phyloP scores from a whole-genome alignment of 2,888 invertebrate genomes.

The Ormyrus labotus region DNA sequence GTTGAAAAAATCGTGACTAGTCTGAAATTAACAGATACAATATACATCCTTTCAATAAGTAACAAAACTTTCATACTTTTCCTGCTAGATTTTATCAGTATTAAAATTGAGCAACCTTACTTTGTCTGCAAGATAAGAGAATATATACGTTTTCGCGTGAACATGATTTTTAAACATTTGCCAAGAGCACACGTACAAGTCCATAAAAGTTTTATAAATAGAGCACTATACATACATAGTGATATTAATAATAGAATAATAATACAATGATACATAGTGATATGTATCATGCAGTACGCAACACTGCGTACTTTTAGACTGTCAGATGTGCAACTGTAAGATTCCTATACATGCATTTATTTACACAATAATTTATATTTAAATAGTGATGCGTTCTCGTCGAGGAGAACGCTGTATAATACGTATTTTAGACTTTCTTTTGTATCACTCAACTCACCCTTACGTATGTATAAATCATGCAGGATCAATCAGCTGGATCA shows the following conservation, averaged over 20 bases:
- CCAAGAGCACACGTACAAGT: constrained; percentile 24
- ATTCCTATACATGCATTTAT: constrained; percentile 73
- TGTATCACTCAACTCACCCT: constrained; percentile 7
- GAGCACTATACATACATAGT: constrained; percentile 46
- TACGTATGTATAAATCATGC: constrained; percentile 19
- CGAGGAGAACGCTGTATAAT: constrained; percentile 24
- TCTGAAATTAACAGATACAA: too few species aligned
- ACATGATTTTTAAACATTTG: constrained; percentile 13
- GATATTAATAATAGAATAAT: constrained; percentile 49
- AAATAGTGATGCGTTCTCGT: constrained; percentile 41
- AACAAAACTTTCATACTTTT: neutral
- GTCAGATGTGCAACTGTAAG: constrained; percentile 70
- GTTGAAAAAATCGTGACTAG: neutral
- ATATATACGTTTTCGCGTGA: neutral
- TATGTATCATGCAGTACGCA: constrained; percentile 66
- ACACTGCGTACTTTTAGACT: constrained; percentile 68
- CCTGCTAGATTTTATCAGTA: neutral
- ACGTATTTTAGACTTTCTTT: constrained; percentile 33
- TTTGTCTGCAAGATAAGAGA: too few species aligned
- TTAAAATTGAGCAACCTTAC: too few species aligned
- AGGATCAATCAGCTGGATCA: constrained; percentile 53
- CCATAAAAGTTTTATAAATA: constrained; percentile 43
- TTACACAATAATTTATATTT: constrained; percentile 60
- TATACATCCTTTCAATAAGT: too few species aligned
- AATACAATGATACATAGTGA: constrained; percentile 56